Percentiles rank a stretch among this genome's conserved stretches.
Evolutionary conservation across 2,888 invertebrate genomes (phyloP).

Genomic region (Pseudococcus viburni): DNA sequence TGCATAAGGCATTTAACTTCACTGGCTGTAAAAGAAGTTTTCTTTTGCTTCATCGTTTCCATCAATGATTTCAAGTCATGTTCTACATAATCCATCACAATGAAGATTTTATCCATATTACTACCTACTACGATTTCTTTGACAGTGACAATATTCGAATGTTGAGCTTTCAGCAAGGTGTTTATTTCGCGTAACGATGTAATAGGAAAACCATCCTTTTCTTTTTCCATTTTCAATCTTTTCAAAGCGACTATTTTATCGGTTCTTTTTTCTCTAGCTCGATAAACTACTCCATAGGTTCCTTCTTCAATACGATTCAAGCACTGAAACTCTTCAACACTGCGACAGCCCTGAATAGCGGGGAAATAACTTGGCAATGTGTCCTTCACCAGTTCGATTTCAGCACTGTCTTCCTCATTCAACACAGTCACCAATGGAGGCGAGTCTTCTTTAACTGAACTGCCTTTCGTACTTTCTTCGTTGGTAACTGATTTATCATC

Average conservation of each 20-base stretch:
- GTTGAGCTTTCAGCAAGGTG: slow-evolving; percentile 94
- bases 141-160: slow-evolving; percentile 97
- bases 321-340: slow-evolving; percentile 98
- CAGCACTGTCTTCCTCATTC: slow-evolving; percentile 68
- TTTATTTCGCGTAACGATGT: slow-evolving; percentile 98
- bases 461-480: slow-evolving; percentile 46
- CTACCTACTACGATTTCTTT: slow-evolving; percentile 99
- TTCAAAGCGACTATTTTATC: slow-evolving; percentile 98
- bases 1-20: slow-evolving; percentile 97
- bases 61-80: slow-evolving; percentile 98
- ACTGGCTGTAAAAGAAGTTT: slow-evolving; percentile 83
- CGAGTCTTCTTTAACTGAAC: slow-evolving; percentile 31
- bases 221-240: slow-evolving; percentile 99
- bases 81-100: slow-evolving; percentile 99
- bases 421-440: slow-evolving; percentile 2
- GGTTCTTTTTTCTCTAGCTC: slow-evolving; percentile 95
- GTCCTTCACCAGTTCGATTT: slow-evolving; percentile 70
- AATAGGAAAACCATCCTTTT: slow-evolving; percentile 99
- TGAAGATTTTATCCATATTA: slow-evolving; percentile 98
- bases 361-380: slow-evolving; percentile 83
- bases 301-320: slow-evolving; percentile 97
- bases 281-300: slow-evolving; percentile 98
- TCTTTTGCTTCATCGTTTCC: slow-evolving; percentile 95
- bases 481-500: slow-evolving; percentile 69
- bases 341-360: slow-evolving; percentile 93